Percentiles rank a stretch among this genome's conserved stretches.
Evolutionary conservation across 2,888 invertebrate genomes (phyloP).

Genomic region (Pachydiplax longipennis): DNA sequence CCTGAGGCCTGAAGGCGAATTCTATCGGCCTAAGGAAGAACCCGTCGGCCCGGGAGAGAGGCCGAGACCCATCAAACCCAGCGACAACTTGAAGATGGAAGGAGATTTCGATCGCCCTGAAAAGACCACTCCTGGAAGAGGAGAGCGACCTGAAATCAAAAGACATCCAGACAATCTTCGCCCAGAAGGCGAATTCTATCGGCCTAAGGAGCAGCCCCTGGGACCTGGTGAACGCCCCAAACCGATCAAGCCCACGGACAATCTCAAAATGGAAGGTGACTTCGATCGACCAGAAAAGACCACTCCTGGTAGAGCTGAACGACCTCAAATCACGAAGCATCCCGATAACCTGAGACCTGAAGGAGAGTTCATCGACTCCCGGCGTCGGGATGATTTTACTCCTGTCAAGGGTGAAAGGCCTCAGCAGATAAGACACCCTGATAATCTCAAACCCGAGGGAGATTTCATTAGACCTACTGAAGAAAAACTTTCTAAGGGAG

Average conservation of each 20-base stretch:
- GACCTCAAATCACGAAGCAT: constrained; percentile 61
- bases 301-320: constrained; percentile 59
- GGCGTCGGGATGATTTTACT: not conserved
- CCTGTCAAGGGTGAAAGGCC: constrained; percentile 46
- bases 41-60: constrained; percentile 59
- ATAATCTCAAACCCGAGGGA: constrained; percentile 67
- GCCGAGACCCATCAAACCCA: constrained; percentile 48
- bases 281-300: constrained; percentile 58
- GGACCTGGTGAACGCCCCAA: constrained; percentile 56
- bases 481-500: constrained; percentile 47
- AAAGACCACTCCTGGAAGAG: constrained; percentile 58
- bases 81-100: constrained; percentile 52
- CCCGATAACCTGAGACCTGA: constrained; percentile 60
- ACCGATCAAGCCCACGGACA: constrained; percentile 51
- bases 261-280: constrained; percentile 52
- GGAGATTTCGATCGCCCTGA: constrained; percentile 49
- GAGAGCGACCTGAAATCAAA: constrained; percentile 56
- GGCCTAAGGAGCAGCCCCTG: constrained; percentile 60
- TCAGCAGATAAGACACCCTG: constrained; percentile 53
- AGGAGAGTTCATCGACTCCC: constrained; percentile 60
- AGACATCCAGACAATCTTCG: constrained; percentile 64
- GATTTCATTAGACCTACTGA: constrained; percentile 56
- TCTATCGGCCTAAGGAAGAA: constrained; percentile 65
- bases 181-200: constrained; percentile 59
- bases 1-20: constrained; percentile 64